Evolutionary conservation across 2,797 vertebrate species (phyloP).

Genomic region (Oreonectes daqikongensis): DNA sequence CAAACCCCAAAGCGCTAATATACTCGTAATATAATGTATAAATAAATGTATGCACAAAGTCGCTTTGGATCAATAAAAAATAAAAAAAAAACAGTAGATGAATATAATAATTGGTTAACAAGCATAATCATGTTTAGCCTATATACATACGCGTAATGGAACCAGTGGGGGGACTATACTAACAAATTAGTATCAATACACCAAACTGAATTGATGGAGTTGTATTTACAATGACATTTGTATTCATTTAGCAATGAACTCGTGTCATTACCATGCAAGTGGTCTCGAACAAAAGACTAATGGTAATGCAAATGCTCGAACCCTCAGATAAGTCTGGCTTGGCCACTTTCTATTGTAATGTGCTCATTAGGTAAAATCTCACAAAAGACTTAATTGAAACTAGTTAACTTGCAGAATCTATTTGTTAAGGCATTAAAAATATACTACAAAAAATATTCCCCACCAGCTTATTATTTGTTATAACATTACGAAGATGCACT

Average conservation of each 20-base stretch:
- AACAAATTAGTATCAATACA: not conserved
- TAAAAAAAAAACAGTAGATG: no score
- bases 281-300: constrained; percentile 18
- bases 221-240: not conserved
- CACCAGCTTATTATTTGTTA: not conserved
- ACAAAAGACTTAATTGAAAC: constrained; percentile 3
- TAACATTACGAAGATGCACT: not conserved
- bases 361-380: constrained; percentile 19
- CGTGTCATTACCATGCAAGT: constrained; percentile 18
- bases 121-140: not conserved
- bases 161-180: not conserved
- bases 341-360: constrained; percentile 14
- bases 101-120: not conserved
- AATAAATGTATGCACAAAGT: no score
- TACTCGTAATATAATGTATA: no score
- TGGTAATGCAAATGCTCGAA: constrained; percentile 21
- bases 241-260: not conserved
- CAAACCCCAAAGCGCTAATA: no score
- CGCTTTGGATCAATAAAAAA: no score
- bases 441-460: not conserved
- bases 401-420: constrained; percentile 7
- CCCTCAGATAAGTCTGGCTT: constrained; percentile 25
- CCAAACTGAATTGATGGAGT: not conserved
- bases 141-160: not conserved
- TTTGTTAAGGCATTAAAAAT: not conserved